Evolutionary conservation across 2,113 vertebrate species (phyloP).

Genomic region (Nerophis ophidion): DNA sequence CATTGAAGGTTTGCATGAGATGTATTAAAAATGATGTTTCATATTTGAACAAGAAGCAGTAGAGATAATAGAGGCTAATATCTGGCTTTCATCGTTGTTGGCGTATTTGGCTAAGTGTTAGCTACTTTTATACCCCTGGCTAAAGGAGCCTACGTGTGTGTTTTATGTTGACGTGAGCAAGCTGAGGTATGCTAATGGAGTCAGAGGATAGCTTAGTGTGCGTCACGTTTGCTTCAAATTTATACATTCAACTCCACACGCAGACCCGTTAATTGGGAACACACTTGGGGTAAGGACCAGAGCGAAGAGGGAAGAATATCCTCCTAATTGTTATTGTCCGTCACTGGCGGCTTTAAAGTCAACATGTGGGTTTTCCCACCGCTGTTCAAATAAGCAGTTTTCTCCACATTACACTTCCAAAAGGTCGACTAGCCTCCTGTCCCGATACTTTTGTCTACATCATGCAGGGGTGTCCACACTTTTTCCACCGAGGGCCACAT

Average conservation of each 20-base stretch:
- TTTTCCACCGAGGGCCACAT: too few species aligned
- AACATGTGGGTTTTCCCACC: constrained; percentile 65
- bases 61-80: not conserved
- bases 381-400: constrained; percentile 65
- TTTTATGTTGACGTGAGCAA: constrained; percentile 6
- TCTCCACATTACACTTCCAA: not conserved
- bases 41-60: too few species aligned
- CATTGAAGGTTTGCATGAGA: too few species aligned
- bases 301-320: constrained; percentile 16
- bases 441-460: not conserved
- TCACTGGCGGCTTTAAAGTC: constrained; percentile 54
- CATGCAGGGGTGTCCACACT: not conserved
- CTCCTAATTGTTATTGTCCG: constrained; percentile 64
- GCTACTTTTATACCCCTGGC: too few species aligned
- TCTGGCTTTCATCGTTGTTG: not conserved
- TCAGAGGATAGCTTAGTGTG: constrained; percentile 50
- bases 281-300: constrained; percentile 44
- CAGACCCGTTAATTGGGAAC: constrained; percentile 64
- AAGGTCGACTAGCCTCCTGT: not conserved
- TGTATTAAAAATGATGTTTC: too few species aligned
- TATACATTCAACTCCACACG: constrained; percentile 45
- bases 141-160: too few species aligned
- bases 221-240: constrained; percentile 40
- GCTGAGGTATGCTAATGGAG: constrained; percentile 50
- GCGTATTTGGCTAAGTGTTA: not conserved